A percentile compares a stretch with the other conserved stretches of the same genome.
These are phyloP conservation scores for Uropsilus gracilis DNA, from an alignment of 2,113 vertebrate genomes.

Conservation along the genomic window DNA sequence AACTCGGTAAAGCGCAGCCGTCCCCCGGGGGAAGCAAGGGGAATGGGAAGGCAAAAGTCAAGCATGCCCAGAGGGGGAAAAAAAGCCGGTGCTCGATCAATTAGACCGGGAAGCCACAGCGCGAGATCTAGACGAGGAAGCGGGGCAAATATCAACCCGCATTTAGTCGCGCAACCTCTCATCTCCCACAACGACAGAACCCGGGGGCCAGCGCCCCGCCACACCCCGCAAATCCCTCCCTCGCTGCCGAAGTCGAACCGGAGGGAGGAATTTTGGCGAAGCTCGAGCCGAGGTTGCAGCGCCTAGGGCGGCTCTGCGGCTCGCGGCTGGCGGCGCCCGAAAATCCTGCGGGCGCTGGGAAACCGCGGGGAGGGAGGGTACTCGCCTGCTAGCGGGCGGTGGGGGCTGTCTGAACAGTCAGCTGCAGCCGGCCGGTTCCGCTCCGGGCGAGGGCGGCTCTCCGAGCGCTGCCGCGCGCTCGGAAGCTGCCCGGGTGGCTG, in stretches of 20 bases:
- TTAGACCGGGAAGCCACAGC: background rate
- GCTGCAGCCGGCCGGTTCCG: background rate
- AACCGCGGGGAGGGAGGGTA: background rate
- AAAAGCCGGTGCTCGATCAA: background rate
- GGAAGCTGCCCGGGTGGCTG: background rate
- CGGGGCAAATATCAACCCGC: background rate
- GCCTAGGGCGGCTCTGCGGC: background rate
- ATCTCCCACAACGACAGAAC: background rate
- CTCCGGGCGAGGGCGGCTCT: background rate
- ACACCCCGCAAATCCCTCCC: background rate
- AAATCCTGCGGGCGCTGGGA: background rate
- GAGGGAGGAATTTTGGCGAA: background rate
- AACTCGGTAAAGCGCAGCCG: background rate
- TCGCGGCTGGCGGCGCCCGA: background rate
- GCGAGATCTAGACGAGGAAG: background rate
- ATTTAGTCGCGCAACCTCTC: background rate
- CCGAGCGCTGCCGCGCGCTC: background rate
- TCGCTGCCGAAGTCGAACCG: background rate
- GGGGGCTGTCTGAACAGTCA: no score
- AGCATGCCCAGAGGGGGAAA: background rate
- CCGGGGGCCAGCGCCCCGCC: background rate
- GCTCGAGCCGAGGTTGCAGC: background rate
- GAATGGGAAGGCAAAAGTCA: background rate
- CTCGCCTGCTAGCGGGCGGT: slow-evolving; percentile 67
- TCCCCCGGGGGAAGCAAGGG: background rate